Conservation (phyloP, 1,140 invertebrate species). For the Zaprionus taronus region DNA sequence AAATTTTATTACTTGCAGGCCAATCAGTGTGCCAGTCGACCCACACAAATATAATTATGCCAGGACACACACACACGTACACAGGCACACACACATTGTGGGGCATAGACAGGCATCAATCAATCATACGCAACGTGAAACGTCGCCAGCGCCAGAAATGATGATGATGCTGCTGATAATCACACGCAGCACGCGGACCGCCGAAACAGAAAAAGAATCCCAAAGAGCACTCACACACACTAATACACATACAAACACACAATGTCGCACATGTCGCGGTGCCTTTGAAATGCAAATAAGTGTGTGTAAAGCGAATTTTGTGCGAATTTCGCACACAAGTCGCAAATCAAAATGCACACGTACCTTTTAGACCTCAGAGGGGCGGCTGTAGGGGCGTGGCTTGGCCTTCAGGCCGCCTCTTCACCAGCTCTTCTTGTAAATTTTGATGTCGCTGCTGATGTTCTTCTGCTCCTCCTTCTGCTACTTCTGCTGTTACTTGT, state of each 20-base stretch:
- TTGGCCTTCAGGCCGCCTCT: conserved; percentile 48
- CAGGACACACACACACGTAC: conserved; percentile 20
- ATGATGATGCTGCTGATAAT: conserved; percentile 56
- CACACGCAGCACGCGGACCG: conserved; percentile 31
- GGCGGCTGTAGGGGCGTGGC: conserved; percentile 3
- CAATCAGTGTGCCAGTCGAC: conserved; percentile 43
- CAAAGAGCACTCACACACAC: conserved; percentile 2
- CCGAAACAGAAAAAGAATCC: conserved; percentile 11
- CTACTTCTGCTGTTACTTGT: conserved; percentile 30
- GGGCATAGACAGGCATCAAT: conserved; percentile 52
- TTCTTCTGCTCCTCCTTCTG: conserved; percentile 13
- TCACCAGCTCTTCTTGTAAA: conserved; percentile 26
- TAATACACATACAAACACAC: conserved; percentile 3
- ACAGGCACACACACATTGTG: conserved; percentile 1
- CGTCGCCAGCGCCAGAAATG: conserved; percentile 54
- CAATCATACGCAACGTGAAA: conserved; percentile 74
- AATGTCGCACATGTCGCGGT: neutral
- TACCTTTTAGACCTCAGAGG: conserved; percentile 47
- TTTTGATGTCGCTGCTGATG: conserved; percentile 24
- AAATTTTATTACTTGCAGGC: conserved; percentile 8
- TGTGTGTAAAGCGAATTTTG: conserved; percentile 62
- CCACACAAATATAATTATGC: conserved; percentile 48
- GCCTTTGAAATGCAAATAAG: conserved; percentile 66
- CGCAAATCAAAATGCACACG: conserved; percentile 64
- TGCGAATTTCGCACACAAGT: conserved; percentile 48